A percentile compares a stretch with the other conserved stretches of the same genome.
These are phyloP conservation scores for Bufo bufo DNA, from an alignment of 2,113 vertebrate species.

Conservation along the genomic window DNA sequence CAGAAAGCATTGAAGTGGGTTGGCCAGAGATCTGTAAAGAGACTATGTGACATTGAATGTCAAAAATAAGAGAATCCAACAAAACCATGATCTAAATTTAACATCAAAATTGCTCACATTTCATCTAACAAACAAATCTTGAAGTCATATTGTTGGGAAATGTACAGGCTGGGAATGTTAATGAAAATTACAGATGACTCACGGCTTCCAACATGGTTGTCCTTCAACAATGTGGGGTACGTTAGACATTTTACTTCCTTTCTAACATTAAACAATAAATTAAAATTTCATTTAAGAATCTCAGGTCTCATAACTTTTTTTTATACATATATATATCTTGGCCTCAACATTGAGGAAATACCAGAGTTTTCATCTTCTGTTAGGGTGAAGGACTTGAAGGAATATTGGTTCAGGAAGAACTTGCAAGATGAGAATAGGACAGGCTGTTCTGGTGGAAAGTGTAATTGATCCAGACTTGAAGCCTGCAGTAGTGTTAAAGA, in stretches of 20 bases:
- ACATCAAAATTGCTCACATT: constrained; percentile 10
- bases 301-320: constrained; percentile 15
- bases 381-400: not conserved
- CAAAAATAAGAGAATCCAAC: constrained; percentile 11
- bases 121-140: constrained; percentile 17
- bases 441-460: constrained; percentile 2
- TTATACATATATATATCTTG: constrained; percentile 36
- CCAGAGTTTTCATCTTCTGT: constrained; percentile 17
- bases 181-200: constrained; percentile 38
- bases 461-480: constrained; percentile 1
- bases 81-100: constrained; percentile 43
- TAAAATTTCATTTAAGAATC: not conserved
- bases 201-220: constrained; percentile 36
- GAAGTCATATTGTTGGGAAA: not conserved
- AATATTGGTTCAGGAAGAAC: not conserved
- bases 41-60: not conserved
- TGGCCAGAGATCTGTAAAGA: constrained; percentile 8
- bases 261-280: not conserved
- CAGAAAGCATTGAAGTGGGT: constrained; percentile 57
- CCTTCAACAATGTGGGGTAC: constrained; percentile 16
- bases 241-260: constrained; percentile 21
- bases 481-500: not conserved
- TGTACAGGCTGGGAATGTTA: constrained; percentile 10
- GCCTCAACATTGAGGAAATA: not conserved
- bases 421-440: not conserved